Conservation (phyloP, 37 sponge, comb jelly and placozoan genomes). For the Bolinopsis microptera region DNA sequence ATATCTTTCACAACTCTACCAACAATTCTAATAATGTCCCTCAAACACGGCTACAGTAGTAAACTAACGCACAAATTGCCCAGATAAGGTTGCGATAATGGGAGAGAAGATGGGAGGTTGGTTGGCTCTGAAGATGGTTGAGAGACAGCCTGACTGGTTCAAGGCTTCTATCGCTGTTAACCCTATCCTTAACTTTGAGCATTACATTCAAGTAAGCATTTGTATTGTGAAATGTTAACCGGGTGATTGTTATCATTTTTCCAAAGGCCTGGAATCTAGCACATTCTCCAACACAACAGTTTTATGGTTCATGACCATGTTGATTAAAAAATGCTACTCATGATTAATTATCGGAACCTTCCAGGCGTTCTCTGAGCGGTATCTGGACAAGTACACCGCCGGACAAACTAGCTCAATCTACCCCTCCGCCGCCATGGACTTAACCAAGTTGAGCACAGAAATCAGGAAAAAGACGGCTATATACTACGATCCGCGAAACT, state of each 20-base stretch:
- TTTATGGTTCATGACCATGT: too few relatives aligned
- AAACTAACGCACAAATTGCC: too few relatives aligned
- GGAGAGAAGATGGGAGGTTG: conserved; percentile 28
- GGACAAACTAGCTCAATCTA: not conserved
- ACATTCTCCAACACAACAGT: too few relatives aligned
- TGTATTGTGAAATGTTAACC: too few relatives aligned
- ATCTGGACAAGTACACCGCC: not conserved
- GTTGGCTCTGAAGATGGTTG: not conserved
- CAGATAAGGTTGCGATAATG: conserved; percentile 28
- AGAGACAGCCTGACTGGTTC: not conserved
- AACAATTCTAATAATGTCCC: too few relatives aligned
- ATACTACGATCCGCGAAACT: not conserved
- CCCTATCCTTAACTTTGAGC: conserved; percentile 14
- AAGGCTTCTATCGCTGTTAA: not conserved
- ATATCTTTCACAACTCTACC: too few relatives aligned
- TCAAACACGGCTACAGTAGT: too few relatives aligned
- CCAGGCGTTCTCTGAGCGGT: conserved; percentile 42
- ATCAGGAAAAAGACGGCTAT: not conserved
- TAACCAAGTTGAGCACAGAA: not conserved
- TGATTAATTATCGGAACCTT: too few relatives aligned
- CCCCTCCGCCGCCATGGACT: not conserved
- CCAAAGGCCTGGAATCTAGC: too few relatives aligned
- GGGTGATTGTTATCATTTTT: too few relatives aligned
- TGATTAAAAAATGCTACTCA: not conserved
- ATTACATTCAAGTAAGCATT: not conserved